These are phyloP conservation scores for Brachynemurus nebulosus DNA, from an alignment of 2,888 invertebrate species.

Conservation along the genomic window DNA sequence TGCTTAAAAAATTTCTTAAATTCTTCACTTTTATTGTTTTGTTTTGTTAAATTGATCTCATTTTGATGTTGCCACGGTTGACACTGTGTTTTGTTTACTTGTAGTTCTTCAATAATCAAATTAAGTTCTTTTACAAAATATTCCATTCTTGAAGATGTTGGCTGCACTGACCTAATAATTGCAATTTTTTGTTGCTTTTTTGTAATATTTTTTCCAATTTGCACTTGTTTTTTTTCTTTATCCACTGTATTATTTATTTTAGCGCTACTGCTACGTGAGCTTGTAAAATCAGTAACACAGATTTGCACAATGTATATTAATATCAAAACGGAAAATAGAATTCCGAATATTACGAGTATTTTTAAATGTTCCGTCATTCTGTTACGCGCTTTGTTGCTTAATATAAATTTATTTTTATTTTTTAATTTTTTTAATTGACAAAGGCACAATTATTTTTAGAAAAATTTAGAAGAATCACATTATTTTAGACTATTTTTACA, in stretches of 20 bases:
- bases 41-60: background rate
- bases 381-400: background rate
- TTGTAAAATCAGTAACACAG: background rate
- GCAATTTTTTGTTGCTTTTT: no score
- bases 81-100: background rate
- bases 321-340: background rate
- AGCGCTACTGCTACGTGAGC: background rate
- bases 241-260: no score
- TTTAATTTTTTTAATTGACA: background rate
- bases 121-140: background rate
- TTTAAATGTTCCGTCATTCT: background rate
- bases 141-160: background rate
- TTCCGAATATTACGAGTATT: background rate
- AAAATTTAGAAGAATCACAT: no score
- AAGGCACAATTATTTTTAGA: background rate
- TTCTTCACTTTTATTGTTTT: no score
- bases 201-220: no score
- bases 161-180: background rate
- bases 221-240: no score
- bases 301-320: background rate
- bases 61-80: background rate
- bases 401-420: background rate
- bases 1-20: no score
- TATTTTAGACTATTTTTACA: no score
- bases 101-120: background rate